Percentiles rank a stretch among this genome's conserved stretches.
phyloP scores from a whole-genome alignment of 2,113 vertebrate genomes.

The Psilopsiagon aymara region DNA sequence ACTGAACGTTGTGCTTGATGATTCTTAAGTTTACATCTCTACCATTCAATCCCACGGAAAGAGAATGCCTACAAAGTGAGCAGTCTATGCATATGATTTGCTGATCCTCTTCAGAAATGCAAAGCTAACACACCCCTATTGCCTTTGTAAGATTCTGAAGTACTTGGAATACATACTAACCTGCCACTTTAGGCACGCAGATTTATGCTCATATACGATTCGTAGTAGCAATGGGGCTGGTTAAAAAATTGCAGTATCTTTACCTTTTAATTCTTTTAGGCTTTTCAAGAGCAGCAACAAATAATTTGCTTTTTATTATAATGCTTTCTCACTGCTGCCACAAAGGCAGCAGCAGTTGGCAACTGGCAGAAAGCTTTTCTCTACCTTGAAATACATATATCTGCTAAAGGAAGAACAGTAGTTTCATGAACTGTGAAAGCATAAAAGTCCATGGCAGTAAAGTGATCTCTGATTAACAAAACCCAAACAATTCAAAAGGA shows the following conservation, averaged over 20 bases:
- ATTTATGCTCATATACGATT: not conserved
- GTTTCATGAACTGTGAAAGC: not conserved
- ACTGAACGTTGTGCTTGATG: not conserved
- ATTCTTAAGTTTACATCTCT: not conserved
- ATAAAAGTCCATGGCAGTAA: constrained; percentile 20
- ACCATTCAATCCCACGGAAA: not conserved
- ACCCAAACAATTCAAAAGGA: constrained; percentile 17
- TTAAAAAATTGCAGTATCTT: not conserved
- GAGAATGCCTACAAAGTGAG: not conserved
- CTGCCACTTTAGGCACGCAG: not conserved
- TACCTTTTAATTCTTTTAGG: not conserved
- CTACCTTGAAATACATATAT: constrained; percentile 17
- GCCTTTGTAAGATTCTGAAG: not conserved
- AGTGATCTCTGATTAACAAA: constrained; percentile 41
- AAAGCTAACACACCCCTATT: not conserved
- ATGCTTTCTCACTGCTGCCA: not conserved
- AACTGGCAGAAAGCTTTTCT: constrained; percentile 15
- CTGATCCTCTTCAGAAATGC: not conserved
- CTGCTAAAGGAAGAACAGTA: not conserved
- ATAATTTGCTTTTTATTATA: not conserved
- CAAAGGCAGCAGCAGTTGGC: constrained; percentile 38
- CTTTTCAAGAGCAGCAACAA: not conserved
- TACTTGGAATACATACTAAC: not conserved
- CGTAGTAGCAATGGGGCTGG: not conserved
- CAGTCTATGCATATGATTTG: not conserved